Evolutionary conservation across 2,797 vertebrate genomes (phyloP).

Genomic region (Sebastes diploproa): DNA sequence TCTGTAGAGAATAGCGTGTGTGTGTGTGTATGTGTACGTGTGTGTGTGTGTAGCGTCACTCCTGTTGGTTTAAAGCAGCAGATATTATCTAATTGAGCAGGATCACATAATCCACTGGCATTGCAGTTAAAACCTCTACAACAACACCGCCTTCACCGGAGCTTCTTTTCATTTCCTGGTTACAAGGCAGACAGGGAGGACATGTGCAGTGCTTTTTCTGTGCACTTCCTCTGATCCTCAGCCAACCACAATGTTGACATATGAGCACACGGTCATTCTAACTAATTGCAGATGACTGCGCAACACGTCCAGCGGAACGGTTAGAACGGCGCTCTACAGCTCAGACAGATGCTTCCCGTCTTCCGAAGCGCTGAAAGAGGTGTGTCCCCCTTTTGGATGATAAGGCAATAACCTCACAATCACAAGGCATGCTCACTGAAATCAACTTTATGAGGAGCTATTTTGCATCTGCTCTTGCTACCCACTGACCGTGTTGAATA

Average conservation of each 20-base stretch:
- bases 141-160: conserved; percentile 30
- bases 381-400: conserved; percentile 60
- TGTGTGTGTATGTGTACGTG: neutral
- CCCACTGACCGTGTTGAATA: conserved; percentile 65
- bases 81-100: conserved; percentile 55
- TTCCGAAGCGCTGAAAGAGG: conserved; percentile 47
- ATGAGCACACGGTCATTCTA: conserved; percentile 54
- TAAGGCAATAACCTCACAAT: conserved; percentile 59
- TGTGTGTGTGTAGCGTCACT: neutral
- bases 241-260: conserved; percentile 64
- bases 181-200: conserved; percentile 5
- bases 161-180: conserved; percentile 60
- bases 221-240: conserved; percentile 54
- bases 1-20: neutral
- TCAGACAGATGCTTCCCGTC: conserved; percentile 71
- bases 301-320: conserved; percentile 45
- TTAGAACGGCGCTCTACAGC: conserved; percentile 23
- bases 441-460: conserved; percentile 67
- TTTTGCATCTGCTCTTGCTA: conserved; percentile 72
- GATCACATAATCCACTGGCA: conserved; percentile 46
- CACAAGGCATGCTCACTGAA: conserved; percentile 45
- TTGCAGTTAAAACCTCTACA: conserved; percentile 41
- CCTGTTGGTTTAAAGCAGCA: conserved; percentile 33
- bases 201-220: conserved; percentile 26
- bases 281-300: conserved; percentile 70